Conservation (phyloP, 1,140 invertebrate genomes). For the Drosophila virilis region DNA sequence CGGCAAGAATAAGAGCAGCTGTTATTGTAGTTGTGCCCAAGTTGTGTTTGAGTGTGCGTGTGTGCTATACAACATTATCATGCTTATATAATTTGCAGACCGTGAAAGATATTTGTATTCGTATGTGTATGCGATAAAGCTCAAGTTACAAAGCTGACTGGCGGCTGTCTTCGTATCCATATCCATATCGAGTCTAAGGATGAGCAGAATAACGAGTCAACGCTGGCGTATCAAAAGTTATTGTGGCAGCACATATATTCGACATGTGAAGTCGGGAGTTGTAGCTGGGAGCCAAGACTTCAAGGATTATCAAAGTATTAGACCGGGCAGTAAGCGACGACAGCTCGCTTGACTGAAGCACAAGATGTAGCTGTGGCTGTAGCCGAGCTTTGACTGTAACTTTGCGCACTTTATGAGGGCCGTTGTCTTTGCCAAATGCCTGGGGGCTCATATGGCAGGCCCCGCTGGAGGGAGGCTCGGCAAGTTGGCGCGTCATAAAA, state of each 20-base stretch:
- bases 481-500: slow-evolving; percentile 68
- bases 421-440: slow-evolving; percentile 58
- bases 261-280: slow-evolving; percentile 28
- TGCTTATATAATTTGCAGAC: slow-evolving; percentile 70
- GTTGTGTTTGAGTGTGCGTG: slow-evolving; percentile 9
- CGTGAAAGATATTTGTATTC: slow-evolving; percentile 32
- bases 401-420: slow-evolving; percentile 75
- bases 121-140: slow-evolving; percentile 58
- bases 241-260: slow-evolving; percentile 61
- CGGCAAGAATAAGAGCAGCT: slow-evolving; percentile 1
- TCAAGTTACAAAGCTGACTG: slow-evolving; percentile 78
- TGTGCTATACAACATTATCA: slow-evolving; percentile 72
- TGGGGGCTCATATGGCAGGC: slow-evolving; percentile 52
- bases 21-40: slow-evolving; percentile 22
- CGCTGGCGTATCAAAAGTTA: slow-evolving; percentile 69
- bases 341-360: slow-evolving; percentile 12
- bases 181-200: slow-evolving; percentile 27
- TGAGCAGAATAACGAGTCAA: slow-evolving; percentile 19
- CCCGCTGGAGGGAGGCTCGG: slow-evolving; percentile 8
- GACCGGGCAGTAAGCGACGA: slow-evolving; percentile 8
- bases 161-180: slow-evolving; percentile 49
- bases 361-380: slow-evolving; percentile 8
- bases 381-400: slow-evolving; percentile 67
- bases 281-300: slow-evolving; percentile 30
- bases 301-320: slow-evolving; percentile 77